Evolutionary conservation across 2,888 invertebrate species (phyloP).

Genomic region (Lithophane socia): DNA sequence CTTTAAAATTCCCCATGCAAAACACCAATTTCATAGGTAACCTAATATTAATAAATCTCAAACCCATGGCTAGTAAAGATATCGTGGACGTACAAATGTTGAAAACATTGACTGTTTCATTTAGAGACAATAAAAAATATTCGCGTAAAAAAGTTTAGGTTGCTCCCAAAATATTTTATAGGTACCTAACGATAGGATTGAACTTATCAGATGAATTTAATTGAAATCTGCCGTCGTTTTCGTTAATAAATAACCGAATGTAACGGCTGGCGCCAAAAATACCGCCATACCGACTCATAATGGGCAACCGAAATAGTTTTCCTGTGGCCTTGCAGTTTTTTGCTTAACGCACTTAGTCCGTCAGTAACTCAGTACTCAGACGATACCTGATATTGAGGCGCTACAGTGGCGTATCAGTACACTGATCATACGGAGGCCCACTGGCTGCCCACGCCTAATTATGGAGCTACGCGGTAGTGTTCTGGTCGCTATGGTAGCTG

Average conservation of each 20-base stretch:
- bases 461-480: constrained; percentile 6
- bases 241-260: constrained; percentile 18
- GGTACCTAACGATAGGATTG: not conserved
- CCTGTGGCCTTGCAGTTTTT: constrained; percentile 57
- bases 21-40: too few species aligned
- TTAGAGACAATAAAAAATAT: not conserved
- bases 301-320: constrained; percentile 49
- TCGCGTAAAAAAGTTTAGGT: not conserved
- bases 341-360: constrained; percentile 30
- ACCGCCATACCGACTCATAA: constrained; percentile 27
- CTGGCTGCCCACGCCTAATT: constrained; percentile 9
- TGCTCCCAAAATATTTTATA: not conserved
- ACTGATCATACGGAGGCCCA: constrained; percentile 9
- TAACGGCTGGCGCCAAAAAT: constrained; percentile 39
- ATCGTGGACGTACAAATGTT: not conserved
- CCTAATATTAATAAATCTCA: not conserved
- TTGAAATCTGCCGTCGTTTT: constrained; percentile 14
- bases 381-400: constrained; percentile 27
- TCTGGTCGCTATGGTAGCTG: constrained; percentile 5
- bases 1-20: too few species aligned
- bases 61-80: not conserved
- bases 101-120: not conserved
- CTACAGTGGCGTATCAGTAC: constrained; percentile 5
- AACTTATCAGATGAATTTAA: not conserved
- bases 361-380: not conserved